Evolutionary conservation across 2,888 invertebrate species (phyloP).

Genomic region (Apamea monoglypha): DNA sequence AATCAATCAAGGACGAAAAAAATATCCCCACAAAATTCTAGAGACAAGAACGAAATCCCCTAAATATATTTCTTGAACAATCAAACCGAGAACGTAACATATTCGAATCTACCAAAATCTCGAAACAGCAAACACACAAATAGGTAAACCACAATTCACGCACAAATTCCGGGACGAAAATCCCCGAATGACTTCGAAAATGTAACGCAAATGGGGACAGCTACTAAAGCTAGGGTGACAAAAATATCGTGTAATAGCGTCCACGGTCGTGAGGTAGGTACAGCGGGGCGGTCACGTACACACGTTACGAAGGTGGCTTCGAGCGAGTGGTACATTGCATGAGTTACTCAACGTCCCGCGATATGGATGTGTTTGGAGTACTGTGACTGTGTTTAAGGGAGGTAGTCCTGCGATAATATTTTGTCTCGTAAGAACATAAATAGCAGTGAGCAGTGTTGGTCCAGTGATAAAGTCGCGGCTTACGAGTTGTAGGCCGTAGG

Average conservation of each 20-base stretch:
- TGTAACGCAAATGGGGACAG: slow-evolving; percentile 62
- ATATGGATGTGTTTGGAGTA: slow-evolving; percentile 64
- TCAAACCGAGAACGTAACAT: not conserved
- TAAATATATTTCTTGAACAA: not conserved
- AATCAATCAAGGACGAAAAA: not conserved
- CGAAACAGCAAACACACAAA: slow-evolving; percentile 20
- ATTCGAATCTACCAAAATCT: not conserved
- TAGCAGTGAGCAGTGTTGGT: no score
- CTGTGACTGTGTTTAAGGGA: slow-evolving; percentile 34
- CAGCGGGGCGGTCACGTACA: slow-evolving; percentile 70
- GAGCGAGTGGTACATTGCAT: slow-evolving; percentile 65
- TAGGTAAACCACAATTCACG: slow-evolving; percentile 51
- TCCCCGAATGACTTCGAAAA: slow-evolving; percentile 51
- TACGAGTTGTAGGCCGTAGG: no score
- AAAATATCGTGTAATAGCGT: slow-evolving; percentile 65
- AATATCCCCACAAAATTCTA: not conserved
- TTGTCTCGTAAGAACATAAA: no score
- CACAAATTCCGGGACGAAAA: slow-evolving; percentile 46
- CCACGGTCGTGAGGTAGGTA: slow-evolving; percentile 58
- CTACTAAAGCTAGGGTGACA: slow-evolving; percentile 62
- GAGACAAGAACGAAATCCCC: not conserved
- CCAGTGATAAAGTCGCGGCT: no score
- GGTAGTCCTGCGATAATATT: not conserved
- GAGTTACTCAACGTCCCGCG: slow-evolving; percentile 71
- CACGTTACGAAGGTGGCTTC: slow-evolving; percentile 69